A percentile compares a stretch with the other conserved stretches of the same genome.
These are phyloP conservation scores for Chiloscyllium punctatum DNA, from an alignment of 2,797 vertebrate genomes.

Conservation along the genomic window DNA sequence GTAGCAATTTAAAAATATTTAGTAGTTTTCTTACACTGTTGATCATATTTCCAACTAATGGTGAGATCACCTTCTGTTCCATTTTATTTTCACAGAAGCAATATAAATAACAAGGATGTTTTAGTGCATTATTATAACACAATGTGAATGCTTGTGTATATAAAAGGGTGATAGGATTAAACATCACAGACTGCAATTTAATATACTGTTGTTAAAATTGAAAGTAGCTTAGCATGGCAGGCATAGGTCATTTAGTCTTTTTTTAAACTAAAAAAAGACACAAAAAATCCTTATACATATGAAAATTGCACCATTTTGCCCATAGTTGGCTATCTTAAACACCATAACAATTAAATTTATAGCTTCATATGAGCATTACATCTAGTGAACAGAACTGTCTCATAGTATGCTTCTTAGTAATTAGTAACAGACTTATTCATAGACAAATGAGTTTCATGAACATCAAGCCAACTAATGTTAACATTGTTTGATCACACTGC, in stretches of 20 bases:
- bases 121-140: background rate
- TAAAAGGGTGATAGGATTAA: background rate
- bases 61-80: too few species aligned
- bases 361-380: background rate
- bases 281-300: background rate
- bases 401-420: background rate
- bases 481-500: background rate
- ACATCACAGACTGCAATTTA: background rate
- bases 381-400: background rate
- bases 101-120: background rate
- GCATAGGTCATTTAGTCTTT: background rate
- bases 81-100: background rate
- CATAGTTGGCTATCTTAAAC: background rate
- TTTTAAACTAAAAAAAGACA: background rate
- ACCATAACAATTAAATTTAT: background rate
- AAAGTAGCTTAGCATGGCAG: background rate
- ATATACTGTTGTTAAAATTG: background rate
- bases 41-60: background rate
- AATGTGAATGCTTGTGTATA: background rate
- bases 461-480: background rate
- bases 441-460: background rate
- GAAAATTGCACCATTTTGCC: background rate
- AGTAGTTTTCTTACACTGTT: background rate
- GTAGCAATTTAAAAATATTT: background rate
- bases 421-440: background rate